Evolutionary conservation across 2,113 vertebrate species (phyloP).

Genomic region (Solea senegalensis): DNA sequence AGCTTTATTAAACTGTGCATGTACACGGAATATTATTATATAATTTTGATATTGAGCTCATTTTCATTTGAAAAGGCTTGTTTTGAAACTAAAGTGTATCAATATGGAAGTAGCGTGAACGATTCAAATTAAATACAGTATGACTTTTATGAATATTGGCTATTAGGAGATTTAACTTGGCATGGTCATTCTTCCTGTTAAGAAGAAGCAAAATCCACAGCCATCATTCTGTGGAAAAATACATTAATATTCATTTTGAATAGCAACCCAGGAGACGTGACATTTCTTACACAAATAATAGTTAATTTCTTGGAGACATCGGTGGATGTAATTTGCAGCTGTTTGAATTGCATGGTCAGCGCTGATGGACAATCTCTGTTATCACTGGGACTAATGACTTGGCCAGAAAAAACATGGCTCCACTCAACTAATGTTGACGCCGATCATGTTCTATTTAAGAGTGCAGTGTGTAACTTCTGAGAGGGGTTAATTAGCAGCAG

Average conservation of each 20-base stretch:
- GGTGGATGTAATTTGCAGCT: not conserved
- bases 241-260: not conserved
- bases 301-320: not conserved
- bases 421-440: not conserved
- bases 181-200: not conserved
- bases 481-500: no score
- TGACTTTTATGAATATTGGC: not conserved
- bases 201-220: not conserved
- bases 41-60: no score
- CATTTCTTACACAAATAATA: not conserved
- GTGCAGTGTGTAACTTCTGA: no score
- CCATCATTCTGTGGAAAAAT: not conserved
- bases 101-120: no score
- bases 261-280: not conserved
- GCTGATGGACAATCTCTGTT: not conserved
- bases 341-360: not conserved
- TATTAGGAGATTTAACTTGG: not conserved
- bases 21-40: no score
- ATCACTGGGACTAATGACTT: no score
- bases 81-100: no score
- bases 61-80: no score
- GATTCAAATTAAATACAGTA: not conserved
- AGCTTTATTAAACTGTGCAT: no score
- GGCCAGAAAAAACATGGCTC: no score
- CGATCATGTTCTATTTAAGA: not conserved